These are phyloP conservation scores for Pipistrellus pygmaeus DNA, from an alignment of 2,797 vertebrate genomes.

Conservation along the genomic window DNA sequence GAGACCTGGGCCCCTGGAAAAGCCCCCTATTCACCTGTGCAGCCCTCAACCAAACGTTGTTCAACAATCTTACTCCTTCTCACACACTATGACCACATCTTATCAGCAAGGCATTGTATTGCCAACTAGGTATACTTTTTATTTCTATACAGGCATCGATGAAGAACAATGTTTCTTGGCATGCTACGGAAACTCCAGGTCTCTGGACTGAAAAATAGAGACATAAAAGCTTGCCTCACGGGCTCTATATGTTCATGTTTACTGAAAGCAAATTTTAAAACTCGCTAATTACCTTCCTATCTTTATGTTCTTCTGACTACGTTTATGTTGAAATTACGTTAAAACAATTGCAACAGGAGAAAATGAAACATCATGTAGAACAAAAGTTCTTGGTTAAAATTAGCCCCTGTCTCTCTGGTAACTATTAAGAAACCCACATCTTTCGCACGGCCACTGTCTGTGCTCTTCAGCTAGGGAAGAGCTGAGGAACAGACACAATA, in stretches of 20 bases:
- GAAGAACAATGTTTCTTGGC: background rate
- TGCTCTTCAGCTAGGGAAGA: background rate
- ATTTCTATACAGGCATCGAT: background rate
- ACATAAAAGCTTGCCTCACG: background rate
- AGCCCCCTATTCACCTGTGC: background rate
- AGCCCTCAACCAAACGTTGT: background rate
- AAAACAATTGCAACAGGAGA: conserved; percentile 15
- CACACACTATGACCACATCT: background rate
- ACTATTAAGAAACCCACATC: background rate
- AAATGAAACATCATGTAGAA: conserved; percentile 49
- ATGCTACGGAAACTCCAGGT: background rate
- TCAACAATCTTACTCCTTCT: background rate
- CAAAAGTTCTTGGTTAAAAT: conserved; percentile 64
- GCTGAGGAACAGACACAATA: background rate
- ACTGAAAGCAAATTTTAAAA: conserved; percentile 61
- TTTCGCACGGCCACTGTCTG: background rate
- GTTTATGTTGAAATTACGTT: conserved; percentile 59
- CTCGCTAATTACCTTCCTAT: conserved; percentile 49
- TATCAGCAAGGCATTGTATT: background rate
- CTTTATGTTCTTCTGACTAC: conserved; percentile 37
- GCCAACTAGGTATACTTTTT: background rate
- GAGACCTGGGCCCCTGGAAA: background rate
- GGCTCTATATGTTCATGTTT: conserved; percentile 10
- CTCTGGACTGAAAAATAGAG: conserved; percentile 59
- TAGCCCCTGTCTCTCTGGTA: background rate